Conservation (phyloP, 2,888 invertebrate species). For the Seladonia tumulorum region DNA sequence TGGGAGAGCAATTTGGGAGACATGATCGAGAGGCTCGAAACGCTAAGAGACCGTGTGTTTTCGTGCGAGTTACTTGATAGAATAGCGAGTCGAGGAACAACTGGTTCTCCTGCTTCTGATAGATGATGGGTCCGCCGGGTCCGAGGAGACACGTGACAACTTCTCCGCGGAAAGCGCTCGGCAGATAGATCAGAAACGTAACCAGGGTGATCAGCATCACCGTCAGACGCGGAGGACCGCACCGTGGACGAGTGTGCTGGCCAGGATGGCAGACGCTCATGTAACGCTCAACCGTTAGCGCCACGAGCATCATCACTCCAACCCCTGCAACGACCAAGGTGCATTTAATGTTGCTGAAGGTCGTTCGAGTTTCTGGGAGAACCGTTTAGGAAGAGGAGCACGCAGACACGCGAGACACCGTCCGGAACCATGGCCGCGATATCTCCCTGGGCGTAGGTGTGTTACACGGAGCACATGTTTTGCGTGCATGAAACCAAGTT, state of each 20-base stretch:
- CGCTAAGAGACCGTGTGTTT: background rate
- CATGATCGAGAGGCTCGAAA: background rate
- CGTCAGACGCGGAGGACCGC: constrained; percentile 88
- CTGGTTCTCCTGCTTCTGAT: constrained; percentile 86
- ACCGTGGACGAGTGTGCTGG: constrained; percentile 87
- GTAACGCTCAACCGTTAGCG: constrained; percentile 90
- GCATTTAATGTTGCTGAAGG: constrained; percentile 2
- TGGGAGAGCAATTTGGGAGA: background rate
- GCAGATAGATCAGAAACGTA: constrained; percentile 89
- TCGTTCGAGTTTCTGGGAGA: background rate
- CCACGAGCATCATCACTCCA: constrained; percentile 91
- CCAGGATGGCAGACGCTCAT: constrained; percentile 91
- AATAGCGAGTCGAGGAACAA: constrained; percentile 85
- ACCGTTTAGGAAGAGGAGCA: background rate
- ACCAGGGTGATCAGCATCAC: constrained; percentile 88
- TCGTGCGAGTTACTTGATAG: constrained; percentile 83
- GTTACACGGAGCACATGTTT: background rate
- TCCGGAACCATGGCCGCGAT: background rate
- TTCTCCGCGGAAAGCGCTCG: constrained; percentile 88
- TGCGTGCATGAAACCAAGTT: background rate
- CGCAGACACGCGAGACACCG: background rate
- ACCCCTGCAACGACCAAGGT: constrained; percentile 84
- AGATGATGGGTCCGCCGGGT: constrained; percentile 86
- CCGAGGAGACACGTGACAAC: constrained; percentile 86
- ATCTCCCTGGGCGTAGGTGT: background rate